phyloP scores from a whole-genome alignment of 2,797 vertebrate genomes.

The Sus cebifrons region DNA sequence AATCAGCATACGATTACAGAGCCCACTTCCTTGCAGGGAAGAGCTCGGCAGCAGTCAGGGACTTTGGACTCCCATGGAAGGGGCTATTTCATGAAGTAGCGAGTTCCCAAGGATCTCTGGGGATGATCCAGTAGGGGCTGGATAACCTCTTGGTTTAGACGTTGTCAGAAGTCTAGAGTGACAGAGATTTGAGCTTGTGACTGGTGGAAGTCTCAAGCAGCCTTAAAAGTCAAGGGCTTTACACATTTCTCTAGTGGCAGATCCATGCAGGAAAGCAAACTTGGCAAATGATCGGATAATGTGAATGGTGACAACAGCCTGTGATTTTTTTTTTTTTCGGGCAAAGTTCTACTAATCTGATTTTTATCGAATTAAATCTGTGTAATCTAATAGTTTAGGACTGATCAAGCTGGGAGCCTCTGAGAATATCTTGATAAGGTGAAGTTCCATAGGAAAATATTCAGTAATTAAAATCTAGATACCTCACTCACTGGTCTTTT shows the following conservation, averaged over 20 bases:
- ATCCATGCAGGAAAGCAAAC: not conserved
- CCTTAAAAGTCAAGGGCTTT: not conserved
- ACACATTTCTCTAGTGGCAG: not conserved
- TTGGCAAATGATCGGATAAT: not conserved
- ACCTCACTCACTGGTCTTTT: not conserved
- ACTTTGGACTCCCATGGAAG: not conserved
- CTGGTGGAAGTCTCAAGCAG: not conserved
- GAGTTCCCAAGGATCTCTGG: not conserved
- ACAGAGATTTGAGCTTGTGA: not conserved
- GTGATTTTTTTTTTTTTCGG: conserved; percentile 1
- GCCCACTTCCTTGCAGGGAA: not conserved
- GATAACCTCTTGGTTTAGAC: not conserved
- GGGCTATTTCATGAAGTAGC: not conserved
- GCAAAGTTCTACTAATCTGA: not conserved
- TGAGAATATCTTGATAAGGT: conserved; percentile 10
- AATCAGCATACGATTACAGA: not conserved
- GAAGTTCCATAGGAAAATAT: not conserved
- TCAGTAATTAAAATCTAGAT: not conserved
- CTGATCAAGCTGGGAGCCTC: not conserved
- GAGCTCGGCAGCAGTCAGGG: not conserved
- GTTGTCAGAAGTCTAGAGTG: not conserved
- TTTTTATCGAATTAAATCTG: conserved; percentile 27
- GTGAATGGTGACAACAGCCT: not conserved
- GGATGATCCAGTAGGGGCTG: not conserved
- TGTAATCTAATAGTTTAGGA: conserved; percentile 19